These are phyloP conservation scores for Menidia beryllina DNA, from an alignment of 2,113 vertebrate species.

Conservation along the genomic window DNA sequence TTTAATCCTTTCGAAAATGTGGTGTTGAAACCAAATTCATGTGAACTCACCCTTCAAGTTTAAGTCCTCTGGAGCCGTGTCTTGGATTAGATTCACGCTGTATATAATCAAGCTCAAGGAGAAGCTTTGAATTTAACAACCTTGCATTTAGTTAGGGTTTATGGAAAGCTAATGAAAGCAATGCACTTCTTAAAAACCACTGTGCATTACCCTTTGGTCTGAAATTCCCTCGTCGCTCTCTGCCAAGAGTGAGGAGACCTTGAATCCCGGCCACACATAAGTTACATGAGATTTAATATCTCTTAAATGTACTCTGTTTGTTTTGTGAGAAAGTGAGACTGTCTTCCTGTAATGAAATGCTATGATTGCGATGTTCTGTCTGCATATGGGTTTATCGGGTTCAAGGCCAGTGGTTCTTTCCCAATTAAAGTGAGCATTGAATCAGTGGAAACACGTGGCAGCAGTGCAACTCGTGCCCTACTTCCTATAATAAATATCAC, in stretches of 20 bases:
- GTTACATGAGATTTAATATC: constrained; percentile 62
- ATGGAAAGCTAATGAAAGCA: constrained; percentile 67
- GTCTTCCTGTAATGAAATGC: constrained; percentile 52
- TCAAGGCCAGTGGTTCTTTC: constrained; percentile 62
- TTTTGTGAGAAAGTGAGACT: constrained; percentile 61
- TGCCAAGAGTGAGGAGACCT: constrained; percentile 68
- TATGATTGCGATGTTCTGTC: constrained; percentile 64
- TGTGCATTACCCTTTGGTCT: constrained; percentile 45
- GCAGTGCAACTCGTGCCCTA: constrained; percentile 44
- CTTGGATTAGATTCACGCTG: constrained; percentile 43
- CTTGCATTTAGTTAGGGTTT: constrained; percentile 63
- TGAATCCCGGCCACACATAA: constrained; percentile 60
- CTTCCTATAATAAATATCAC: constrained; percentile 58
- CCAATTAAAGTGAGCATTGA: constrained; percentile 35
- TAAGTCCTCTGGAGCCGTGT: constrained; percentile 36
- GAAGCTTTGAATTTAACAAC: constrained; percentile 61
- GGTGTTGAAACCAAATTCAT: constrained; percentile 36
- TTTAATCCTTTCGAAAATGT: constrained; percentile 35
- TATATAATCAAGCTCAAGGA: constrained; percentile 58
- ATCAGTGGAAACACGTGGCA: constrained; percentile 65
- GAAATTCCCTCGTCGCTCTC: constrained; percentile 42
- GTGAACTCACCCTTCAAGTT: constrained; percentile 29
- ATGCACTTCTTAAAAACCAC: constrained; percentile 48
- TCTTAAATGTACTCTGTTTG: constrained; percentile 62
- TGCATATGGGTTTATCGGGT: constrained; percentile 42